phyloP scores from a whole-genome alignment of 1,140 invertebrate genomes.

The Babylonia areolata region DNA sequence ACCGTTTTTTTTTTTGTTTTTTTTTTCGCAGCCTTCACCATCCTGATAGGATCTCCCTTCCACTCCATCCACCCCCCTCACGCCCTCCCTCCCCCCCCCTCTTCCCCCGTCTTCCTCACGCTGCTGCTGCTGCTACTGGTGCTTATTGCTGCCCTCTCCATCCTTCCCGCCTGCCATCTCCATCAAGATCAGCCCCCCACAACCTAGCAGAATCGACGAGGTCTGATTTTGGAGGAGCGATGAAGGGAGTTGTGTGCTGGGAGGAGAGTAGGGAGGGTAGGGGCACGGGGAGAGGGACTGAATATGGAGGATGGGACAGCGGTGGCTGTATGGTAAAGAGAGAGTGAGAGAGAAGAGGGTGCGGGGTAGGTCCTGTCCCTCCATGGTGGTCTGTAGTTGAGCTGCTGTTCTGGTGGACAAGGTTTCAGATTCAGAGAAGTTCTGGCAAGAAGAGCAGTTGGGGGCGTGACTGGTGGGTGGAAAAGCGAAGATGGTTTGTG shows the following conservation, averaged over 20 bases:
- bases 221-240: background rate
- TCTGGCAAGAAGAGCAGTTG: too few species aligned
- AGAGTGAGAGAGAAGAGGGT: constrained; percentile 12
- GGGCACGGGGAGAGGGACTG: background rate
- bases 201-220: background rate
- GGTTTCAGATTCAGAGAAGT: too few species aligned
- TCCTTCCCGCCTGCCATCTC: background rate
- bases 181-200: constrained; percentile 2
- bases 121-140: background rate
- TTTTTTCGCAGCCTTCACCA: background rate
- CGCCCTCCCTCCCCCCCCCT: background rate
- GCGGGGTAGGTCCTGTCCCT: too few species aligned
- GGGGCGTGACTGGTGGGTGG: too few species aligned
- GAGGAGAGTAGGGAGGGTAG: background rate
- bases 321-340: background rate
- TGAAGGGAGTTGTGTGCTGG: background rate
- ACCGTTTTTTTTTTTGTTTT: too few species aligned
- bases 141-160: background rate
- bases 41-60: background rate
- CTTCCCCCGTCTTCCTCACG: background rate
- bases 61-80: background rate
- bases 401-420: too few species aligned
- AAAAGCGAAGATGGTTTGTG: too few species aligned
- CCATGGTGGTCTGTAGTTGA: too few species aligned
- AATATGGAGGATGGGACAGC: background rate